phyloP scores from a whole-genome alignment of 2,888 invertebrate genomes.

The Ochropacha duplaris region DNA sequence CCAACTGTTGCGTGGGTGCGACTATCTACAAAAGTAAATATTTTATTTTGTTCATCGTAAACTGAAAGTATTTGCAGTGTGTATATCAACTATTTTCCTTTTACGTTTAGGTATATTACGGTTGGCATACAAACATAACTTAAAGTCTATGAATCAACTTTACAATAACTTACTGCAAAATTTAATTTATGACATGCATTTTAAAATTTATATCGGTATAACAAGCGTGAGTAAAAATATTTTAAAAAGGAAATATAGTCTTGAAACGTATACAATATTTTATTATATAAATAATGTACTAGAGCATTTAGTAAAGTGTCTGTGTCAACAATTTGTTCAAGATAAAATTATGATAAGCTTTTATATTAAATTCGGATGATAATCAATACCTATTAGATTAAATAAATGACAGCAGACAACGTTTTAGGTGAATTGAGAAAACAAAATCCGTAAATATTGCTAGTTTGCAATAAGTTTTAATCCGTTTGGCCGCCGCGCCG shows the following conservation, averaged over 20 bases:
- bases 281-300: no score
- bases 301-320: no score
- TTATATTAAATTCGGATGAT: no score
- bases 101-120: not conserved
- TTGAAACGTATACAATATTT: not conserved
- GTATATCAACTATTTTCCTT: not conserved
- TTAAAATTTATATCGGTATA: not conserved
- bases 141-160: not conserved
- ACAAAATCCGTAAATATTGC: not conserved
- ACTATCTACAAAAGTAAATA: not conserved
- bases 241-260: not conserved
- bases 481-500: constrained; percentile 52
- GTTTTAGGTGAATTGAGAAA: not conserved
- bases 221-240: no score
- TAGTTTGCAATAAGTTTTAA: constrained; percentile 53
- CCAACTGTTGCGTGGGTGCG: no score
- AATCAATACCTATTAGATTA: not conserved
- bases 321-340: no score
- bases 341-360: no score
- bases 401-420: not conserved
- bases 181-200: not conserved
- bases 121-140: not conserved
- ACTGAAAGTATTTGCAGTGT: not conserved
- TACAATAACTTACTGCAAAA: not conserved
- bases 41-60: not conserved